A percentile compares a stretch with the other conserved stretches of the same genome.
Evolutionary conservation across 2,888 invertebrate species (phyloP).

Genomic region (Harpalus rubripes): DNA sequence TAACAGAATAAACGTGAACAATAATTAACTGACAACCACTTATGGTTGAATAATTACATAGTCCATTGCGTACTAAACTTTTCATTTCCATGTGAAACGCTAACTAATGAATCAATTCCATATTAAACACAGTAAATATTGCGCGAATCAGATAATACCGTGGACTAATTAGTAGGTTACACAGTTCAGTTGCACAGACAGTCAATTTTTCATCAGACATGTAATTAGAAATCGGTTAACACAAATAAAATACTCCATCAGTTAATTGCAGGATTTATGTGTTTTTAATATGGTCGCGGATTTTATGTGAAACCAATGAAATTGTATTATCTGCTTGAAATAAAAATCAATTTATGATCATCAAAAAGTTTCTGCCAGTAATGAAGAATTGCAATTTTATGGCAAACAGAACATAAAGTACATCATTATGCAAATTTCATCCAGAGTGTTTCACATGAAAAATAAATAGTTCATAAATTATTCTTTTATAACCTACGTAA

Average conservation of each 20-base stretch:
- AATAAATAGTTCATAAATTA: no score
- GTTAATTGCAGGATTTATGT: slow-evolving; percentile 9
- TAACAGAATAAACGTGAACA: no score
- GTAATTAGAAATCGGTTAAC: slow-evolving; percentile 39
- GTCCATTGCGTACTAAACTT: not conserved
- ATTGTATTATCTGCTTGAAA: not conserved
- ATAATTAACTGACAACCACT: no score
- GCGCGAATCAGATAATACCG: slow-evolving; percentile 20
- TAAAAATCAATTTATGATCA: not conserved
- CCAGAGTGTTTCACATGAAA: no score
- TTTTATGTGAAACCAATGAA: not conserved
- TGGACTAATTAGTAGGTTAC: slow-evolving; percentile 35
- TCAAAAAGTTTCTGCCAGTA: not conserved
- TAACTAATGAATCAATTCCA: slow-evolving; percentile 26
- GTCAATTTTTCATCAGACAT: slow-evolving; percentile 25
- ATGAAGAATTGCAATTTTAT: no score
- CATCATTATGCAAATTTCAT: no score
- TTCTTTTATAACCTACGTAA: no score
- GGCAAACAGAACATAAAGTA: no score
- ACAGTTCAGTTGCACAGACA: slow-evolving; percentile 26
- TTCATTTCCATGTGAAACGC: not conserved
- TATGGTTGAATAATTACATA: no score
- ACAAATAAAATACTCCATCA: slow-evolving; percentile 20
- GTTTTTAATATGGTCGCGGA: slow-evolving; percentile 14
- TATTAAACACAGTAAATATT: slow-evolving; percentile 49